phyloP scores from a whole-genome alignment of 2,113 vertebrate species.

The Rhegmatorhina hoffmannsi region DNA sequence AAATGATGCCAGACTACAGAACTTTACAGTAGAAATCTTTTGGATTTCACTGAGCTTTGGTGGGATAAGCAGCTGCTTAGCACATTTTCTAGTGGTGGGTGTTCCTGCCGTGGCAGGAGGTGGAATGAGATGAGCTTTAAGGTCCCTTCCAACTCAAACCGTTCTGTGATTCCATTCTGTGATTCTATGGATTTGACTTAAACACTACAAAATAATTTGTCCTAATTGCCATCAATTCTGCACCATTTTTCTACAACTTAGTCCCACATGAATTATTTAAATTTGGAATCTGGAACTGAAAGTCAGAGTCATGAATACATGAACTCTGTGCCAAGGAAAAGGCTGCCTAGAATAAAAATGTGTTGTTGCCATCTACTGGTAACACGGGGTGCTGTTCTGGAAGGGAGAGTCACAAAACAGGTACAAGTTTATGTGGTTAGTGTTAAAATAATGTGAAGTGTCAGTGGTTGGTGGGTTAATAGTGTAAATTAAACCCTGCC shows the following conservation, averaged over 20 bases:
- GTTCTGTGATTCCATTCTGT: not conserved
- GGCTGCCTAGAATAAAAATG: not conserved
- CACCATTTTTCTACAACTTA: not conserved
- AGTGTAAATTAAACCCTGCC: not conserved
- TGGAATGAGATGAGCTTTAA: not conserved
- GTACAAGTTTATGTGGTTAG: not conserved
- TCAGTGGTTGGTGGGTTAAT: not conserved
- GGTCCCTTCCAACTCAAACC: not conserved
- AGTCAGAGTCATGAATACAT: not conserved
- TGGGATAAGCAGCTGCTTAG: not conserved
- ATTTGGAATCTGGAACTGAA: not conserved
- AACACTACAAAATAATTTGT: not conserved
- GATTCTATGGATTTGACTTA: not conserved
- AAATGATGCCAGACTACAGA: not conserved
- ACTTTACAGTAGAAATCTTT: accelerated
- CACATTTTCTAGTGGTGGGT: not conserved
- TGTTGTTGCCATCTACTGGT: constrained; percentile 47
- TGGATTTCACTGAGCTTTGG: not conserved
- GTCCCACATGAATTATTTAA: not conserved
- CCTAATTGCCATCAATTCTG: not conserved
- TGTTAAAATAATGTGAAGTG: not conserved
- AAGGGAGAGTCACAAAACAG: not conserved
- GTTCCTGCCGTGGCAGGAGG: not conserved
- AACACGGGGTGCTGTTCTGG: not conserved
- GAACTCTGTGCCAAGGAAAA: not conserved